Evolutionary conservation across 2,888 invertebrate species (phyloP).

Genomic region (Drosophila hamatofila): DNA sequence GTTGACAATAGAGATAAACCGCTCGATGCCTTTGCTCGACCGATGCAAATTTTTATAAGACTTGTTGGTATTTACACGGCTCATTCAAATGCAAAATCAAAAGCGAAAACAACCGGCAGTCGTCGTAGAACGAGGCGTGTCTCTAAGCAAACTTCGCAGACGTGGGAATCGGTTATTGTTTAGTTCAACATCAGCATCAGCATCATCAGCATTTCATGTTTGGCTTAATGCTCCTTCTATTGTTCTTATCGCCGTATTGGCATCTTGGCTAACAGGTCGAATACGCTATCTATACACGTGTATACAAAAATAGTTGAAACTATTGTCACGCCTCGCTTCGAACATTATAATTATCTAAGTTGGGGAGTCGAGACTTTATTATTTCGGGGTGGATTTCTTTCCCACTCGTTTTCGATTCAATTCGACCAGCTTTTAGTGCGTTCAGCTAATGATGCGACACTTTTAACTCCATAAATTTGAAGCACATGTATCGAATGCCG

Average conservation of each 20-base stretch:
- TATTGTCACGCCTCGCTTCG: constrained; percentile 38
- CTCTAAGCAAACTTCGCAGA: constrained; percentile 36
- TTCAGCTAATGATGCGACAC: constrained; percentile 57
- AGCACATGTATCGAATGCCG: constrained; percentile 58
- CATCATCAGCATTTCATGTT: background rate
- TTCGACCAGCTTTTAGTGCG: constrained; percentile 34
- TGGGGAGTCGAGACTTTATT: constrained; percentile 24
- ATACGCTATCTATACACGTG: constrained; percentile 20
- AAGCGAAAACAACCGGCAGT: constrained; percentile 46
- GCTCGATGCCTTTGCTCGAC: constrained; percentile 46
- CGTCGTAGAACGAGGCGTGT: constrained; percentile 64
- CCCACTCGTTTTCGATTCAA: constrained; percentile 8
- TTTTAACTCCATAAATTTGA: constrained; percentile 59
- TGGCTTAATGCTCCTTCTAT: constrained; percentile 16
- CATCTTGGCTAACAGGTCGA: constrained; percentile 52
- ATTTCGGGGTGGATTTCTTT: constrained; percentile 1
- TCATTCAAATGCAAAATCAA: constrained; percentile 68
- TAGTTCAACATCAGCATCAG: background rate
- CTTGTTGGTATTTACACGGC: constrained; percentile 55
- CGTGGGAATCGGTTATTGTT: constrained; percentile 51
- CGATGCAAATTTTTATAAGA: constrained; percentile 49
- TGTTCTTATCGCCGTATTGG: constrained; percentile 44
- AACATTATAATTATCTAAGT: constrained; percentile 31
- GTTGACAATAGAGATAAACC: constrained; percentile 39
- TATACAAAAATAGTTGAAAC: constrained; percentile 28